Base-by-base conservation (phyloP, 2,888 invertebrate genomes). In the Phaedon cochleariae region DNA sequence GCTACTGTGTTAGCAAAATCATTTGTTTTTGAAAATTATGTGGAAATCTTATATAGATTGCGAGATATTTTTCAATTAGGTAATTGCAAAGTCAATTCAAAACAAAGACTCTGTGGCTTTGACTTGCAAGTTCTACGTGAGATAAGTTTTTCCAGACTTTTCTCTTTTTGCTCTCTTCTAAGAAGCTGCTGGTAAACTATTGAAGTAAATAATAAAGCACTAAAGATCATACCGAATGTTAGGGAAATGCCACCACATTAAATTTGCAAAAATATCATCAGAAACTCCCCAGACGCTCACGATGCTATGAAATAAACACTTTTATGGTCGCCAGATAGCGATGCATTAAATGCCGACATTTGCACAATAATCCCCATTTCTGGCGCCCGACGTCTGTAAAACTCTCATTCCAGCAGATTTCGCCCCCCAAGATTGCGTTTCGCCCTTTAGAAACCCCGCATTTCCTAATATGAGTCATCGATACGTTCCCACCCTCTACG, bases 391-490 rank as follows among this genome's bases (percentile, higher is more conserved):
- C 21, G 55, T 57, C 45, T 57, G 57, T 41, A n/a, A 41, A 41
- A 41, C 41, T 57, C 46, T 45, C 41, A 57, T 57, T 45, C 57
- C 22, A 45, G 31, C 45, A 37, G 21, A 26, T 57, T 37, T 57
- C 20, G 2, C 41, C 41, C 57, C 57, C 17, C 26, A 57, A 45
- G 45, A 57, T 17, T 45, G 26, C 45, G 22, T 57, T 57, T 18
- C 45, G 37, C 57, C 57, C 45, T 45, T 57, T 57, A 45, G 12
- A 21, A 57, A 21, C 57, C 57, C 45, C 41, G 17, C 45, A 17
- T 45, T 10, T 18, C 17, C 18, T 54, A 70, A 69, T 72, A 65
- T 75, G 75, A 75, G 73, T 75, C 75, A 75, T 73, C 72, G 73
- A 75, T 74, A 72, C 71, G 53, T 48, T 61, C 54, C 63, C 64